A percentile compares a stretch with the other conserved stretches of the same genome.
Evolutionary conservation across 2,797 vertebrate species (phyloP).

Genomic region (Hyperoplus lanceolatus): DNA sequence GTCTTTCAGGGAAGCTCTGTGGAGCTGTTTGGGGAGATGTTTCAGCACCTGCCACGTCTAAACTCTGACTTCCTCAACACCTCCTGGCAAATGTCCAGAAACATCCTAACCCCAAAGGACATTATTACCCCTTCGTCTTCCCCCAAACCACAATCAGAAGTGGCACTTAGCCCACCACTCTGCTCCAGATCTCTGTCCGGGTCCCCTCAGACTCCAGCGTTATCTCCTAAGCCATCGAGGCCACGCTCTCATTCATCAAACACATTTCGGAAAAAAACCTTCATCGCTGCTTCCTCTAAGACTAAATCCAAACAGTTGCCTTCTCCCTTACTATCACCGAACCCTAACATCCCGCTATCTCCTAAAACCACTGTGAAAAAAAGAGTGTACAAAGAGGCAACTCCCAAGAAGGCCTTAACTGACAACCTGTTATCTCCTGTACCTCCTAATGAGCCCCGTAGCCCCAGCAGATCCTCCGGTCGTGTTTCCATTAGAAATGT

Average conservation of each 20-base stretch:
- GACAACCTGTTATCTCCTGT: constrained; percentile 22
- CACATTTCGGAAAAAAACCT: constrained; percentile 26
- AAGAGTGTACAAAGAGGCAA: constrained; percentile 2
- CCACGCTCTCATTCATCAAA: constrained; percentile 42
- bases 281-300: constrained; percentile 24
- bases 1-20: constrained; percentile 82
- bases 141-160: constrained; percentile 44
- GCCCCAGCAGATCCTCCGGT: constrained; percentile 45
- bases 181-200: constrained; percentile 41
- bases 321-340: constrained; percentile 45
- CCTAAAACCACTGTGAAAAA: constrained; percentile 34
- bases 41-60: constrained; percentile 81
- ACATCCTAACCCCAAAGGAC: constrained; percentile 64
- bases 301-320: constrained; percentile 41
- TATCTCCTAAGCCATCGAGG: constrained; percentile 46
- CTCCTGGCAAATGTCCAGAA: constrained; percentile 64
- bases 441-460: constrained; percentile 49
- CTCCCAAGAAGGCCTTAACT: constrained; percentile 38
- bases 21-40: constrained; percentile 77
- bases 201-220: constrained; percentile 5
- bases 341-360: not conserved
- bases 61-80: constrained; percentile 69
- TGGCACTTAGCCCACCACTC: constrained; percentile 29
- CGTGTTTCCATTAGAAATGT: constrained; percentile 21
- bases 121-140: constrained; percentile 43